Conservation (phyloP, 2,113 vertebrate genomes). For the Hippocampus guttulatus region DNA sequence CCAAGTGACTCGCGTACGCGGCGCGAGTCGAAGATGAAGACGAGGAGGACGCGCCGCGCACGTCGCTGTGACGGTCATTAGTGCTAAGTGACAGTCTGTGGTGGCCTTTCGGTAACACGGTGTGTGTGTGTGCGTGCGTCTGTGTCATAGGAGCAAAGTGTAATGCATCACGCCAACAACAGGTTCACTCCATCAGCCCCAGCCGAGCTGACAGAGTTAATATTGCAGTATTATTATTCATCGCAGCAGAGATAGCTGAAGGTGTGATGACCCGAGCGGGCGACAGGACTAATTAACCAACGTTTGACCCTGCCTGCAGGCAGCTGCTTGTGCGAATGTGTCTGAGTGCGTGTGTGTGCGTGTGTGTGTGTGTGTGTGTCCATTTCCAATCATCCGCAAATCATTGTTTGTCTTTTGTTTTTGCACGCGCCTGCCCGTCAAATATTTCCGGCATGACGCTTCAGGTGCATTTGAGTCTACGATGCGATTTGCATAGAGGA, state of each 20-base stretch:
- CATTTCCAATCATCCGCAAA: constrained; percentile 15
- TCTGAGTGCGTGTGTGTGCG: neutral
- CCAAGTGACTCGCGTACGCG: constrained; percentile 38
- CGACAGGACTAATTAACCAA: constrained; percentile 70
- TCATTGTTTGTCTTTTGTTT: constrained; percentile 35
- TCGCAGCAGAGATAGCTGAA: constrained; percentile 47
- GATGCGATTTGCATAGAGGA: constrained; percentile 56
- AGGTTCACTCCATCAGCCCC: constrained; percentile 52
- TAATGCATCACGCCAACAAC: constrained; percentile 63
- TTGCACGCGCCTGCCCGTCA: constrained; percentile 51
- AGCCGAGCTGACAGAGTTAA: constrained; percentile 56
- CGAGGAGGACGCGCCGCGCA: constrained; percentile 54
- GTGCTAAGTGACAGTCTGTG: constrained; percentile 64
- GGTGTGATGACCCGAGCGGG: constrained; percentile 66
- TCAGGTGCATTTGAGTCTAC: constrained; percentile 13
- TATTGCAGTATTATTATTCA: constrained; percentile 65
- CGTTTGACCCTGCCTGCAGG: constrained; percentile 65
- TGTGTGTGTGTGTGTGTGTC: neutral
- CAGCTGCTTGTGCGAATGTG: constrained; percentile 47
- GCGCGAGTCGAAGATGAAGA: constrained; percentile 39
- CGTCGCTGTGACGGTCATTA: constrained; percentile 60
- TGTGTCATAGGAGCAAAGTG: constrained; percentile 44
- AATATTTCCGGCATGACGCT: constrained; percentile 39
- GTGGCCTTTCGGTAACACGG: constrained; percentile 49
- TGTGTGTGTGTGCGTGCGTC: constrained; percentile 13